Evolutionary conservation across 2,113 vertebrate species (phyloP).

Genomic region (Anoura caudifer): DNA sequence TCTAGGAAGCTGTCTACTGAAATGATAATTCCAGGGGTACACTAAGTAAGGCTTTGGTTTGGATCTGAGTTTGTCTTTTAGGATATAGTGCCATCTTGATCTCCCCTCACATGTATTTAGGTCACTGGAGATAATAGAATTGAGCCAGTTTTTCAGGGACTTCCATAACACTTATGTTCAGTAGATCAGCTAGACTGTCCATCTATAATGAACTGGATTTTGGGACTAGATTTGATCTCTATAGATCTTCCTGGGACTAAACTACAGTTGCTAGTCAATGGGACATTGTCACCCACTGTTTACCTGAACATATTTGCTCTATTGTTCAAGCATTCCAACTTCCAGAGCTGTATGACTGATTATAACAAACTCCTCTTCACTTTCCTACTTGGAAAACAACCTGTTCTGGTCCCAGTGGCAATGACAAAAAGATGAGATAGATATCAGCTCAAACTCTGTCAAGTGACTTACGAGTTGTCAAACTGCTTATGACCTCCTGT

Average conservation of each 20-base stretch:
- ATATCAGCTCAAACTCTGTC: not conserved
- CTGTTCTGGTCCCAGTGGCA: not conserved
- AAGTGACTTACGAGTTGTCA: not conserved
- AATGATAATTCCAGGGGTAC: not conserved
- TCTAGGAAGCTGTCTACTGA: not conserved
- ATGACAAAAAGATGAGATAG: not conserved
- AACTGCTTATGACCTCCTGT: not conserved
- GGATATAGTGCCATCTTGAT: not conserved
- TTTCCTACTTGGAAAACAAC: slow-evolving; percentile 12
- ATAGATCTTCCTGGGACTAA: not conserved
- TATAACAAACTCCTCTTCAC: not conserved
- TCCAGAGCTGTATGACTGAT: not conserved
- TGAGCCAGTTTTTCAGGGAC: not conserved
- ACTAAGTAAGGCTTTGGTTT: not conserved
- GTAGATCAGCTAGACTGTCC: not conserved
- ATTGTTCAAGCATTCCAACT: not conserved
- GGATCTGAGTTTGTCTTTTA: not conserved
- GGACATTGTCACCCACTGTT: not conserved
- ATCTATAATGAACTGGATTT: not conserved
- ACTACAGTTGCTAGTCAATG: not conserved
- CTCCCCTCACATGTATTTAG: not conserved
- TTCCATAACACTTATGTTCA: not conserved
- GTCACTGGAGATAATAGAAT: not conserved
- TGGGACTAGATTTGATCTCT: not conserved
- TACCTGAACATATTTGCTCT: not conserved